Evolutionary conservation across 2,113 vertebrate genomes (phyloP).

Genomic region (Hippoglossus stenolepis): DNA sequence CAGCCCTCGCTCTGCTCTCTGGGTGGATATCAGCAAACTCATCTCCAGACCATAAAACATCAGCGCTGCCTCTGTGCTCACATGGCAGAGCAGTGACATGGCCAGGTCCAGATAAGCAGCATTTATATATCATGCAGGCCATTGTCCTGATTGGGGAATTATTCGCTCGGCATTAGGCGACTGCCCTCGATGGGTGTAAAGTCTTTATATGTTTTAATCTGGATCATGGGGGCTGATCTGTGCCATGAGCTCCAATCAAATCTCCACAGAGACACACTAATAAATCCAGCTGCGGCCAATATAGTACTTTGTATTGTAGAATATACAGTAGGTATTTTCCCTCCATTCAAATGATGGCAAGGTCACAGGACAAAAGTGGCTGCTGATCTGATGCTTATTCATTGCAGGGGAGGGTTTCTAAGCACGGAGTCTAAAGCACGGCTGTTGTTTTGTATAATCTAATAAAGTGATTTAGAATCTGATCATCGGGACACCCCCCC

Average conservation of each 20-base stretch:
- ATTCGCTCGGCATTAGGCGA: constrained; percentile 43
- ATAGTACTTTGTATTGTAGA: constrained; percentile 4
- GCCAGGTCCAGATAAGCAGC: constrained; percentile 77
- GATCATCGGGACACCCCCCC: too few relatives aligned
- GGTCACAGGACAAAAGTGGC: constrained; percentile 4
- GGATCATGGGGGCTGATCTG: constrained; percentile 62
- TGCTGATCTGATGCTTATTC: neutral
- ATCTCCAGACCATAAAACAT: constrained; percentile 56
- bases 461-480: too few relatives aligned
- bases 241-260: constrained; percentile 38
- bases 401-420: neutral
- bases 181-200: constrained; percentile 41
- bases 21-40: constrained; percentile 53
- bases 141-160: constrained; percentile 44
- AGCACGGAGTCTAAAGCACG: neutral
- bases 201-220: constrained; percentile 65
- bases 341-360: constrained; percentile 13
- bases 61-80: constrained; percentile 57
- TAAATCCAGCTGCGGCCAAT: constrained; percentile 34
- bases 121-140: neutral
- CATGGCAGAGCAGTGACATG: constrained; percentile 63
- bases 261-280: constrained; percentile 32
- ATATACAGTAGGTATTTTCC: neutral
- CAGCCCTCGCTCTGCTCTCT: constrained; percentile 70
- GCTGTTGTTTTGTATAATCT: neutral